Conservation (phyloP, 53 echinoderm and acorn worm species). For the Temnopleurus reevesii region DNA sequence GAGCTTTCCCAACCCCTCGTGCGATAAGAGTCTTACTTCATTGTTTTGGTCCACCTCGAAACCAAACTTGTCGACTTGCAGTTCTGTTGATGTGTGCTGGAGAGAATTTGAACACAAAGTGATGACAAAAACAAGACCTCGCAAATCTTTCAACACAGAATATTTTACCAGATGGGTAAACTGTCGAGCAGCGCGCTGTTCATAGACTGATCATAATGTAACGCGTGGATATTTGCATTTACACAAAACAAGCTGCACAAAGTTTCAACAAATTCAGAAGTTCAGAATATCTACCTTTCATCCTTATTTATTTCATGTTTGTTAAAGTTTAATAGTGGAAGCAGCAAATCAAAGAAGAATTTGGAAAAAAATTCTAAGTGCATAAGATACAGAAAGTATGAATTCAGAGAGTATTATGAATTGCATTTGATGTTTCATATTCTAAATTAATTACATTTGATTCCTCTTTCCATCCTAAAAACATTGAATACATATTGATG, state of each 20-base stretch:
- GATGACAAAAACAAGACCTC: not conserved
- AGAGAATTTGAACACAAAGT: not conserved
- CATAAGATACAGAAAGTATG: too few species aligned
- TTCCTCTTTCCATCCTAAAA: too few species aligned
- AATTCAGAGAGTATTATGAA: too few species aligned
- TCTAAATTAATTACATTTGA: too few species aligned
- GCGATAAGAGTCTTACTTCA: slow-evolving; percentile 21
- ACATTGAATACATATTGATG: too few species aligned
- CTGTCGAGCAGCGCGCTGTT: not conserved
- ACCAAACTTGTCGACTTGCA: not conserved
- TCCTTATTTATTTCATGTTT: too few species aligned
- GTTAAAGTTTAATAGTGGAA: too few species aligned
- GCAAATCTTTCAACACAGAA: not conserved
- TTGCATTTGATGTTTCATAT: too few species aligned
- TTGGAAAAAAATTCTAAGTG: too few species aligned
- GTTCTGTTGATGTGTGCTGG: not conserved
- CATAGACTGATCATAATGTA: not conserved
- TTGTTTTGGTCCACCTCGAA: not conserved
- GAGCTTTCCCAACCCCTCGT: slow-evolving; percentile 78
- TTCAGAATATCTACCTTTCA: too few species aligned
- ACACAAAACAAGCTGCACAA: not conserved
- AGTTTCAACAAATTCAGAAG: too few species aligned
- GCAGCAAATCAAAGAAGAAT: too few species aligned
- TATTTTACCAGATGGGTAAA: not conserved
- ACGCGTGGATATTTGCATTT: not conserved